Base-by-base conservation (phyloP, 1,140 invertebrate species). In the Camponotus floridanus region DNA sequence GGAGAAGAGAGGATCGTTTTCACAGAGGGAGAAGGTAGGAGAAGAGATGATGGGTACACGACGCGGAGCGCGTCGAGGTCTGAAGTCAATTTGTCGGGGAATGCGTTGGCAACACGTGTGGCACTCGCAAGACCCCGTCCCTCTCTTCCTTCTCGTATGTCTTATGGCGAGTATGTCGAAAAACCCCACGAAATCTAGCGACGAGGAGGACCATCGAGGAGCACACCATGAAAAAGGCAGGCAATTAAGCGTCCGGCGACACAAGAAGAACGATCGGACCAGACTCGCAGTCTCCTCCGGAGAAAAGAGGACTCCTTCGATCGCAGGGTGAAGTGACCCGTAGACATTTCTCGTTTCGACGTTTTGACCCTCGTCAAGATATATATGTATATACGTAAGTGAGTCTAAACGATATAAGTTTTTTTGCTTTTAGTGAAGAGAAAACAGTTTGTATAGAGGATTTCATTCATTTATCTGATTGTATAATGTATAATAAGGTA, bases 11-110 rank as follows among this genome's bases (percentile, higher is more conserved):
- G 76, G 84, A 91, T 90, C 88, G 76, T 90, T 91, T 91, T 88
- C 90, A 51, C 5, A 76, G 90, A 89, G 87, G 51, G 59, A 51
- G 39, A 61, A 45, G 36, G 55, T 79, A 33, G 65, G 71, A 79
- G n/a, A 51, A 71, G 84, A 61, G 70, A 65, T 59, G 55, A 59
- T 61, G 80, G 71, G 86, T 65, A 76, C 67, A 85, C 78, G 71
- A 55, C 39, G 84, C 55, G 79, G 39, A 88, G 85, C 89, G 90
- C 86, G 91, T 86, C 90, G 92, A 94, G 94, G 93, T 92, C 94
- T 95, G 94, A 94, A 94, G 94, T 95, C 94, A 95, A 95, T 95
- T 95, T 95, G 94, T 94, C 93, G 94, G 92, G 92, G 94, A 95
- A 95, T 95, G 94, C 92, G 91, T 93, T 91, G 89, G 93, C 87